Evolutionary conservation across 2,797 vertebrate species (phyloP), one percentile per base, ranked within the genome.

Genomic region (Gymnodraco acuticeps): DNA sequence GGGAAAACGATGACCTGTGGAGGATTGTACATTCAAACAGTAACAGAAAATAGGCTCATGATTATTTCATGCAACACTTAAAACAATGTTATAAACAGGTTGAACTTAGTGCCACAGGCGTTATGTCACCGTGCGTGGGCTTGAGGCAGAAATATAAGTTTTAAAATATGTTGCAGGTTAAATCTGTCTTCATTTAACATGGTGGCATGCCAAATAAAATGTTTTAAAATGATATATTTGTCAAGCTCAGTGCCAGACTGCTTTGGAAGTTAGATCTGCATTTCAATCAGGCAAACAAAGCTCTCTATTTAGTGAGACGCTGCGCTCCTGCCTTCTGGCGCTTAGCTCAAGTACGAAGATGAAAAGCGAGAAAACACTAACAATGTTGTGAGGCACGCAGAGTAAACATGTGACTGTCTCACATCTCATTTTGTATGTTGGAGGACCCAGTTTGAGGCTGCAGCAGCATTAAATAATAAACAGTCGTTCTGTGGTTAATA

Each of bases 251-350:
- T 16, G 41, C 6, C 33, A 72, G 31, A 70, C 50, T 15, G 47
- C 62, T 55, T 66, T 65, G 47, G 56, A 78, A 51, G 50, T 73
- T 77, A 78, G 52, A 83, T 66, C 51, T 75, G 61, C 64, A 58
- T 83, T 85, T 81, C 68, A 84, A 74, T 82, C 75, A 63, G 60
- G 54, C 41, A 78, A 79, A 84, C 60, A 81, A 84, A 86, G 79
- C 64, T 75, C 55, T 38, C 51, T 59, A 60, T 75, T 89, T 84
- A 75, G 73, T 70, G 54, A 42, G 64, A 64, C 53, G 5, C 23
- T 0, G 43, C 0, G 60, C 54, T 66, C 10, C 51, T 66, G 73
- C 84, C 64, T 69, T 1, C 12, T 47, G 63, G 80, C 19, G 27
- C 53, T 41, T 11, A 51, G 64, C 77, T 72, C 64, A 75, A 71